A percentile compares a stretch with the other conserved stretches of the same genome.
phyloP scores from a whole-genome alignment of 1,140 invertebrate genomes.

The Leptinotarsa texana region DNA sequence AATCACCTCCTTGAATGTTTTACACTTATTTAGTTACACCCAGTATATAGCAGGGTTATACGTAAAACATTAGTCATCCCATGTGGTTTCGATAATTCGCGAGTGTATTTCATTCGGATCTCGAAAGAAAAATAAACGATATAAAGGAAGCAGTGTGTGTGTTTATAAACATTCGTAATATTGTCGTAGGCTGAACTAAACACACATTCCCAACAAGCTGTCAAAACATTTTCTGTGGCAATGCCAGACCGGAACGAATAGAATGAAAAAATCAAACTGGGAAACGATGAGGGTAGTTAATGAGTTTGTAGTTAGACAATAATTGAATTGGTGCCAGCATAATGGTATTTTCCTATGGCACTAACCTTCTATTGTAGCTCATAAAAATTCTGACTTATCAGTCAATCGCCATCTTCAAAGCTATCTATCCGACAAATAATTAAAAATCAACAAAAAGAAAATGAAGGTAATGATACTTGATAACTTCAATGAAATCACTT shows the following conservation, averaged over 20 bases:
- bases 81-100: conserved; percentile 9
- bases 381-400: not conserved
- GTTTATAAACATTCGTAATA: conserved; percentile 7
- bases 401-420: not conserved
- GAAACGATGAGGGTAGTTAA: too few species aligned
- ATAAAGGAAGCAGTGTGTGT: conserved; percentile 10
- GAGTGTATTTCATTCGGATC: not conserved
- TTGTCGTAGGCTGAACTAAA: conserved; percentile 3
- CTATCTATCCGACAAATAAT: not conserved
- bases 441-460: not conserved
- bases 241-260: too few species aligned
- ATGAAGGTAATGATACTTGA: not conserved
- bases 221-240: not conserved
- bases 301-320: too few species aligned
- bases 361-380: too few species aligned
- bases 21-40: too few species aligned
- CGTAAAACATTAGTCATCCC: not conserved
- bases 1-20: too few species aligned
- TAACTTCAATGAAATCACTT: not conserved
- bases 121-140: conserved; percentile 4
- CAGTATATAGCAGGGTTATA: too few species aligned
- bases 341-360: too few species aligned
- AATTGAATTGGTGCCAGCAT: too few species aligned
- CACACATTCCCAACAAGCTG: not conserved
- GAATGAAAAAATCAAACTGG: too few species aligned